Base-by-base conservation (phyloP, 2,888 invertebrate genomes). In the Drosophila fulvimacula region DNA sequence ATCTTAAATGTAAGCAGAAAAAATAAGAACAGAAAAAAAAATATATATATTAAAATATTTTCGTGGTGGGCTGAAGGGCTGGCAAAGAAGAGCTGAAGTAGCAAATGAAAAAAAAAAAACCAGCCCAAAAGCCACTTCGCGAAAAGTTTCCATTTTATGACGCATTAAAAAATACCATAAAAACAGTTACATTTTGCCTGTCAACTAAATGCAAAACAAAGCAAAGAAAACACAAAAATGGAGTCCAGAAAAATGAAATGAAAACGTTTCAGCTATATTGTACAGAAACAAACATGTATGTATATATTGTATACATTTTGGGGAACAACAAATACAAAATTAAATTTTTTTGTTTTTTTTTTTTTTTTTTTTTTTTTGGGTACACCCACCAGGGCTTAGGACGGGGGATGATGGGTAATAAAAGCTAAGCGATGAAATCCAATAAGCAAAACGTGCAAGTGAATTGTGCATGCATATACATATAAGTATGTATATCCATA, bases 121-220 rank as follows among this genome's bases (percentile, higher is more conserved):
- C 42, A 44, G 59, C 63, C 59, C 39, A 66, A 67, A 77, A 77
- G 60, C 62, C 57, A 62, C 42, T 55, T 53, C 59, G 56, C 58
- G 36, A 76, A 83, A 73, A 73, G 63, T 79, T 78, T 84, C 66
- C 73, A 69, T 81, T 82, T 87, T 82, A 82, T 67, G 88, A 84
- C 52, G 63, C 83, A 83, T 80, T 80, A 85, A 88, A 88, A 76
- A 82, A 59, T 69, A n/a, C 58, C 78, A 74, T 65, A 75, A 86
- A 85, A 74, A 66, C 38, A 57, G 41, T 39, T 39, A 76, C 61
- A 62, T 56, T 65, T 10, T 36, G 55, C 58, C 76, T 53, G 60
- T 63, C 65, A 78, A 75, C 58, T 64, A 61, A 76, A 80, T 56
- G 49, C 36, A 63, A 56, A 67, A 48, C 59, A 48, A 32, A 24